These are phyloP conservation scores for Hypsibius dujardini DNA, from an alignment of 1,140 invertebrate genomes.

Conservation along the genomic window DNA sequence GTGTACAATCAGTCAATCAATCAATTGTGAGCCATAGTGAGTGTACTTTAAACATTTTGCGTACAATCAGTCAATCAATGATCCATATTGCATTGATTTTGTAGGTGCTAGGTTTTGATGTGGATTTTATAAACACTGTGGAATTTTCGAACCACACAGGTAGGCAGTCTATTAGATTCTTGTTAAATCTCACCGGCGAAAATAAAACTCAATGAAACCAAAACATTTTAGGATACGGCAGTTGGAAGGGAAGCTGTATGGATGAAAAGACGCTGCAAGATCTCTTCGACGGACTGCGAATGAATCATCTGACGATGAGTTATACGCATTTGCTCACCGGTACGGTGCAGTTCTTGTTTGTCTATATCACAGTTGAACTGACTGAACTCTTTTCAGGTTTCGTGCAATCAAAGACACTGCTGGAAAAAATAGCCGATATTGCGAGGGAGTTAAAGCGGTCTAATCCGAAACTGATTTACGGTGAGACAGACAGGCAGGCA, in stretches of 20 bases:
- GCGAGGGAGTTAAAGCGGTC: constrained; percentile 54
- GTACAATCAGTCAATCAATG: no score
- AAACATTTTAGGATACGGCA: constrained; percentile 22
- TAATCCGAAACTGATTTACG: constrained; percentile 65
- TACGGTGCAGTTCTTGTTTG: constrained; percentile 22
- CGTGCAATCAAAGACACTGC: constrained; percentile 62
- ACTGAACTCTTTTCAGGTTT: constrained; percentile 42
- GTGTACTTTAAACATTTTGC: no score
- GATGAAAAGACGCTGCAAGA: constrained; percentile 57
- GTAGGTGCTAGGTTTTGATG: constrained; percentile 84
- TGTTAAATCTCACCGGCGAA: background rate
- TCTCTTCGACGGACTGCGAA: constrained; percentile 54
- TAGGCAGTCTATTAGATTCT: constrained; percentile 23
- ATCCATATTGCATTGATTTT: constrained; percentile 23
- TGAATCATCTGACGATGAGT: constrained; percentile 50
- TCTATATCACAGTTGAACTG: background rate
- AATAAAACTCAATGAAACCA: constrained; percentile 16
- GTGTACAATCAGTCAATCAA: no score
- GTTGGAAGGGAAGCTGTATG: constrained; percentile 37
- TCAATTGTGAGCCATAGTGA: no score
- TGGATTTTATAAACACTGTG: constrained; percentile 89
- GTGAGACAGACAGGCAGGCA: constrained; percentile 37
- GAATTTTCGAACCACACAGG: constrained; percentile 92
- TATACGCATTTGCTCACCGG: constrained; percentile 80
- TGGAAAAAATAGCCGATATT: constrained; percentile 55